Conservation (phyloP, 2,113 vertebrate genomes). For the Aix galericulata region DNA sequence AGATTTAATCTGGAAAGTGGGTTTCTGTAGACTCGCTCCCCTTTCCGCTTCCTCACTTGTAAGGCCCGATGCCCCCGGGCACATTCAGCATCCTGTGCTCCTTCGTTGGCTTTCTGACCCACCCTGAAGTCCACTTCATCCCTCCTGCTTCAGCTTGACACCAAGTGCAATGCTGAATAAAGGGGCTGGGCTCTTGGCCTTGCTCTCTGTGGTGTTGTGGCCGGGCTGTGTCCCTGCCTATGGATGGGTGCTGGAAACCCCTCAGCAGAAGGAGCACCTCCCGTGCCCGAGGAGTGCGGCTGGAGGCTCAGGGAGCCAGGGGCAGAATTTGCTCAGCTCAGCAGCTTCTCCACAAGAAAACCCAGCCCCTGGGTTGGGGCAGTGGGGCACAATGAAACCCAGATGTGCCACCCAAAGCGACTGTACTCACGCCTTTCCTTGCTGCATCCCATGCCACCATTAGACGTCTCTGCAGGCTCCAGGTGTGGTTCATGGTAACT, state of each 20-base stretch:
- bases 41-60: background rate
- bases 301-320: background rate
- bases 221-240: background rate
- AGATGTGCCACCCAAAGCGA: background rate
- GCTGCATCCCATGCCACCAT: accelerated
- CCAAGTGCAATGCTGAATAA: background rate
- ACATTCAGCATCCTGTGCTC: background rate
- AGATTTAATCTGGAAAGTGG: conserved; percentile 35
- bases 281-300: accelerated
- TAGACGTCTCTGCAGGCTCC: background rate
- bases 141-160: background rate
- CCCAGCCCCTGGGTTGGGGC: accelerated
- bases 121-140: background rate
- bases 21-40: background rate
- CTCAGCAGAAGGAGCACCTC: background rate
- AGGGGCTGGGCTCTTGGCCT: background rate
- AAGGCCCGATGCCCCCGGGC: background rate
- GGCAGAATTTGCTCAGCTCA: background rate
- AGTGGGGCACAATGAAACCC: accelerated
- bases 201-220: background rate
- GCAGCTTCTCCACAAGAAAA: background rate
- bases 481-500: background rate
- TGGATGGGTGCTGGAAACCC: background rate
- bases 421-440: background rate
- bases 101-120: background rate